Conservation (phyloP, 2,113 vertebrate genomes). For the Scatophagus argus region DNA sequence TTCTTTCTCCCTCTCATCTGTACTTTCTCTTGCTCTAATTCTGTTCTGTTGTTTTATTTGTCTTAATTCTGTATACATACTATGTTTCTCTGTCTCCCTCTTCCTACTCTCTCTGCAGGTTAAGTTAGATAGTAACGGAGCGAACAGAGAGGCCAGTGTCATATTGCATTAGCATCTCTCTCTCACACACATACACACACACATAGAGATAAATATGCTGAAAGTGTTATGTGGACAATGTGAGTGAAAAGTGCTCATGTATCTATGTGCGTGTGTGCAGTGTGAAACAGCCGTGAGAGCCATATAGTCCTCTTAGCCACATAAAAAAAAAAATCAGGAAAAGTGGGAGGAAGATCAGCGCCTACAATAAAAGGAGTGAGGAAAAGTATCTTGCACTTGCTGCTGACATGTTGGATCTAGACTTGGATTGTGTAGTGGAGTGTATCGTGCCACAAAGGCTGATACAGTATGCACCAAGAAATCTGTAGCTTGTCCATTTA, state of each 20-base stretch:
- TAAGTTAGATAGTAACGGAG: slow-evolving; percentile 40
- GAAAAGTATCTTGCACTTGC: not conserved
- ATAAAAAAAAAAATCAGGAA: slow-evolving; percentile 56
- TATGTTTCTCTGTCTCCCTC: not conserved
- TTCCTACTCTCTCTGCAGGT: slow-evolving; percentile 44
- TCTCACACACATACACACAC: slow-evolving; percentile 14
- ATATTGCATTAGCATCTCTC: slow-evolving; percentile 60
- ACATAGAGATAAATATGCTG: slow-evolving; percentile 39
- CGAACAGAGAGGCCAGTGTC: slow-evolving; percentile 70
- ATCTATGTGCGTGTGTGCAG: not conserved
- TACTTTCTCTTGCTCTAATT: slow-evolving; percentile 24
- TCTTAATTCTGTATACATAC: slow-evolving; percentile 2
- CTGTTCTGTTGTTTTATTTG: not conserved
- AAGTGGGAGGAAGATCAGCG: not conserved
- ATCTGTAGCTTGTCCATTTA: not conserved
- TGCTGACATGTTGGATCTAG: not conserved
- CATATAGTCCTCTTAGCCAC: slow-evolving; percentile 35
- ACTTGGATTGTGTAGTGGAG: not conserved
- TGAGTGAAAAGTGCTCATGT: slow-evolving; percentile 2
- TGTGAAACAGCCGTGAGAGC: slow-evolving; percentile 1
- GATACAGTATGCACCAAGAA: not conserved
- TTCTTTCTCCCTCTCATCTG: not conserved
- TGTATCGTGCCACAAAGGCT: not conserved
- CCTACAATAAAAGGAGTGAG: not conserved
- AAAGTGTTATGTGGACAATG: slow-evolving; percentile 19